Evolutionary conservation across 2,113 vertebrate genomes (phyloP), one percentile per base, ranked within the genome.

Genomic region (Semicossyphus pulcher): DNA sequence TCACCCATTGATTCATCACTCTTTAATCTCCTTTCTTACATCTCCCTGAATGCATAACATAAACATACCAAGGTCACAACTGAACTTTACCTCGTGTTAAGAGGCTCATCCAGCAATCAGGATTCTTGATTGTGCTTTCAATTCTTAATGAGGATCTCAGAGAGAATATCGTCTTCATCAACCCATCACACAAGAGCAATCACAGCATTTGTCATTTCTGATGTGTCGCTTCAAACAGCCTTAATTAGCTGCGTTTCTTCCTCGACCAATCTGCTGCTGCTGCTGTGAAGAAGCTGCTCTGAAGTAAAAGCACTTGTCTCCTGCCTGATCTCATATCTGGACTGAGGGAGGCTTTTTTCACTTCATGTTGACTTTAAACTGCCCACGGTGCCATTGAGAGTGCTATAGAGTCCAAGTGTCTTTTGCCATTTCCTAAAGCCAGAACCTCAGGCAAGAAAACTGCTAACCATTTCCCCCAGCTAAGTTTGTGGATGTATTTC

Each of bases 61-160:
- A n/a, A 7, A 47, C 37, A 10, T 52, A 39, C 73, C 47, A 81
- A 84, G 88, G 88, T 84, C 85, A 85, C 47, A 63, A 64, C 48
- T 75, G 57, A 84, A 66, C 78, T 68, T 81, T 65, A 37, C 49
- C 25, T 67, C n/a, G 2, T 86, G n/a, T 88, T 71, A 70, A 63
- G 68, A 68, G 72, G 36, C 64, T 51, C 42, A 74, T 78, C 39
- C 47, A 3, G 70, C 88, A 91, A 91, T 93, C 87, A 89, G 15
- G 47, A 65, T 44, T 75, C 77, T 68, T 91, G 91, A 93, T 92
- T 93, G 78, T 39, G 10, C 65, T 85, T 80, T n/a, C n/a, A n/a
- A n/a, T n/a, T n/a, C n/a, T n/a, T n/a, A n/a, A 92, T 91, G 80
- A 86, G 54, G 34, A 48, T 81, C 60, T 72, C 52, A 77, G 69